Evolutionary conservation across 1,140 invertebrate genomes (phyloP).

Genomic region (Drosophila sp.): DNA sequence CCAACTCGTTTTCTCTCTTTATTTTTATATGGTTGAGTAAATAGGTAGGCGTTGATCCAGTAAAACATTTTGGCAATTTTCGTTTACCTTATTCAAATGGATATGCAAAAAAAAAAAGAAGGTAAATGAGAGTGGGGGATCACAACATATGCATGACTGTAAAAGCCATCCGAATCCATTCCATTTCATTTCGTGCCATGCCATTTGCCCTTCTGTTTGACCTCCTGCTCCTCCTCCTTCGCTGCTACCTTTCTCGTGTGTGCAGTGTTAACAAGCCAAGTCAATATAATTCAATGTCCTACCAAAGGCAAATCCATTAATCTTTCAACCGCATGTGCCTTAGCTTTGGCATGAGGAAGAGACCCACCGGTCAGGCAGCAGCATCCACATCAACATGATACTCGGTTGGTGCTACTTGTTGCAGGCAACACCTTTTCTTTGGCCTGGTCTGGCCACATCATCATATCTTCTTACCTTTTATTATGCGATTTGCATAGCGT

Average conservation of each 20-base stretch:
- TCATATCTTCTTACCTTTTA: constrained; percentile 60
- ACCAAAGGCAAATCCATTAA: constrained; percentile 50
- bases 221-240: background rate
- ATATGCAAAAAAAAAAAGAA: background rate
- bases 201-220: background rate
- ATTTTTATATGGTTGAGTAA: constrained; percentile 53
- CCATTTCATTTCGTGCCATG: no score
- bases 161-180: background rate
- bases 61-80: constrained; percentile 42
- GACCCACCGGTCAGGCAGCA: constrained; percentile 12
- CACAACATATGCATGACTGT: constrained; percentile 14
- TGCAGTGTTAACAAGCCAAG: constrained; percentile 45
- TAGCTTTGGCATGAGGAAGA: background rate
- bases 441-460: constrained; percentile 18
- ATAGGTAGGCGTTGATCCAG: constrained; percentile 75
- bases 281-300: constrained; percentile 53
- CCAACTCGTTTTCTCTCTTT: background rate
- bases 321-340: constrained; percentile 25
- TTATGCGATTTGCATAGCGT: constrained; percentile 72
- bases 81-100: constrained; percentile 4
- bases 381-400: constrained; percentile 30
- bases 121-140: background rate
- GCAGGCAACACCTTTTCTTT: constrained; percentile 47
- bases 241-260: background rate
- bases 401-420: constrained; percentile 64